A percentile compares a stretch with the other conserved stretches of the same genome.
phyloP scores from a whole-genome alignment of 2,797 vertebrate species.

The Enteromius radiatus region DNA sequence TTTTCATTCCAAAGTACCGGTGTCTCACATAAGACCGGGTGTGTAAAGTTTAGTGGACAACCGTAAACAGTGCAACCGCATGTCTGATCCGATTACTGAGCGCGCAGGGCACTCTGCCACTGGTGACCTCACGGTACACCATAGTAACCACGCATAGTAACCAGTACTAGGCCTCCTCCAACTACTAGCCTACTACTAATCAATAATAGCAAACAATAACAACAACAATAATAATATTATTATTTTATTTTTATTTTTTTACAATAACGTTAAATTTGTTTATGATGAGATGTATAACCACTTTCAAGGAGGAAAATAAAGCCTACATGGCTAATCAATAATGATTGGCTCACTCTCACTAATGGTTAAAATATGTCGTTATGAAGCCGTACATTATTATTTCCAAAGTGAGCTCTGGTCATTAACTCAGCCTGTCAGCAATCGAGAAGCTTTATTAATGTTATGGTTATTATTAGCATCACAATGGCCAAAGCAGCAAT shows the following conservation, averaged over 20 bases:
- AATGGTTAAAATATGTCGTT: not conserved
- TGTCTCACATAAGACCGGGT: not conserved
- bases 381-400: not conserved
- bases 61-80: not conserved
- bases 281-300: not conserved
- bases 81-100: conserved; percentile 43
- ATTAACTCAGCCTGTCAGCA: not conserved
- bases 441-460: not conserved
- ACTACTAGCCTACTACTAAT: not conserved
- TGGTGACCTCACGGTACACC: conserved; percentile 16
- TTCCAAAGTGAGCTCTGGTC: not conserved
- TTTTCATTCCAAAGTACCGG: not conserved
- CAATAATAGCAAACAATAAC: not conserved
- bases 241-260: not conserved
- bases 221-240: no score
- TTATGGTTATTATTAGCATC: not conserved
- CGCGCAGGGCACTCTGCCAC: not conserved
- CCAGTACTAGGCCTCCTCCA: not conserved
- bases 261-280: not conserved
- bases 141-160: conserved; percentile 12
- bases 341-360: not conserved
- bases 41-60: conserved; percentile 3
- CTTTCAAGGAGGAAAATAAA: not conserved
- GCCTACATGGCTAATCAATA: not conserved
- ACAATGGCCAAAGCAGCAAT: not conserved